Evolutionary conservation across 1,140 invertebrate species (phyloP), one percentile per base, ranked within the genome.

Genomic region (Nixonia krombeini): DNA sequence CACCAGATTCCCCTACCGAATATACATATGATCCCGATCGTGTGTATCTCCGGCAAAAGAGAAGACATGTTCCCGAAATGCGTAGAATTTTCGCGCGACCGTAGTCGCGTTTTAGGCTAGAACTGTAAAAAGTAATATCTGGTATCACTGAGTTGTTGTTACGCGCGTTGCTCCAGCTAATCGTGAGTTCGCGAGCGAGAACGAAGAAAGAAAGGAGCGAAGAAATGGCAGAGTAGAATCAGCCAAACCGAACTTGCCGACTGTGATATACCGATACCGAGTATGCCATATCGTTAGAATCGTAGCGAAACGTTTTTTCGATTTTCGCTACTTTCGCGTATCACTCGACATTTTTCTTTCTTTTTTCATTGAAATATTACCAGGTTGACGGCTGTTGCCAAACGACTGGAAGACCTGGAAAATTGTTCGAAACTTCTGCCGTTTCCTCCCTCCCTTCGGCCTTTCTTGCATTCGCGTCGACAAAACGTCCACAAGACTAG

Each of bases 401-500:
- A n/a, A n/a, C n/a, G n/a, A n/a, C n/a, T n/a, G n/a, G n/a, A n/a
- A n/a, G n/a, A n/a, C n/a, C n/a, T n/a, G 21, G 21, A 21, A 21
- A 21, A 47, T 58, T n/a, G n/a, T n/a, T n/a, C n/a, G 50, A 55
- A 68, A 52, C 38, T 58, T 63, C 55, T 53, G 45, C 50, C 58
- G 44, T 66, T 57, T 61, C 29, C 49, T 47, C 26, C 52, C 13
- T 58, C 17, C 31, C 17, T 52, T 41, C 18, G n/a, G n/a, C n/a
- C 13, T 72, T 52, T 50, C 61, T 59, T 70, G 52, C 61, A 70
- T 75, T 65, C 72, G 74, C 76, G 74, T 80, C 75, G 78, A 81
- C 74, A 74, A 81, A 79, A 81, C 76, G 71, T 79, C 79, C 80
- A 76, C 81, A 80, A 82, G 82, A 84, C 82, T 84, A 84, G 82